Evolutionary conservation across 2,888 invertebrate genomes (phyloP), one percentile per base, ranked within the genome.

Genomic region (Heliconius sara): DNA sequence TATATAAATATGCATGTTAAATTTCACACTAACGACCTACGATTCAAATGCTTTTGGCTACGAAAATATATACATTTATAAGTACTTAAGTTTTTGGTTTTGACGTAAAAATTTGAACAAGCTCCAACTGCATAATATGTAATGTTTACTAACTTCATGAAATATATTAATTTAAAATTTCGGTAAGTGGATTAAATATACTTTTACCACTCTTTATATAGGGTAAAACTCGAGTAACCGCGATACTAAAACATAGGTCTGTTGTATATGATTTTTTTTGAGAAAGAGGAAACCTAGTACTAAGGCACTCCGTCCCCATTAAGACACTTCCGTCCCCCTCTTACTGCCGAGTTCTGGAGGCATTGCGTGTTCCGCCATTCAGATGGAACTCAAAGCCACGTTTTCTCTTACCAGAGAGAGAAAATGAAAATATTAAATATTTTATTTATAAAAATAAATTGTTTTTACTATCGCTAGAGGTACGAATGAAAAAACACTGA

Each of bases 41-140:
- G n/a, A 34, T 39, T 67, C 22, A 67, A 67, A 67, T 67, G 34
- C 34, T 67, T 67, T 67, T 67, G 67, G 67, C 67, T 67, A 22
- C 60, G n/a, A 34, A 67, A 67, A 67, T 10, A 67, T 67, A 22
- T 34, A 39, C 67, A 4, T 39, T 39, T 68, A 68, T 68, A 67
- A 9, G 1, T 39, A 34, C 39, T 68, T 39, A 5, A n/a, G 22
- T 68, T 68, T 67, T 68, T 68, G 67, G 5, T 68, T 67, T 39
- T 68, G n/a, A 68, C 39, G 39, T 39, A 22, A 39, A 68, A 5
- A 39, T 68, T 68, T 68, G 34, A 68, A 39, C 67, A 12, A 68
- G 13, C 67, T 68, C 67, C 67, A 68, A 68, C 12, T 68, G 67
- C 67, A 68, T 68, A 30, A 27, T 25, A 68, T 22, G 52, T 52